phyloP scores from a whole-genome alignment of 2,113 vertebrate genomes.

The Typhlomys cinereus region DNA sequence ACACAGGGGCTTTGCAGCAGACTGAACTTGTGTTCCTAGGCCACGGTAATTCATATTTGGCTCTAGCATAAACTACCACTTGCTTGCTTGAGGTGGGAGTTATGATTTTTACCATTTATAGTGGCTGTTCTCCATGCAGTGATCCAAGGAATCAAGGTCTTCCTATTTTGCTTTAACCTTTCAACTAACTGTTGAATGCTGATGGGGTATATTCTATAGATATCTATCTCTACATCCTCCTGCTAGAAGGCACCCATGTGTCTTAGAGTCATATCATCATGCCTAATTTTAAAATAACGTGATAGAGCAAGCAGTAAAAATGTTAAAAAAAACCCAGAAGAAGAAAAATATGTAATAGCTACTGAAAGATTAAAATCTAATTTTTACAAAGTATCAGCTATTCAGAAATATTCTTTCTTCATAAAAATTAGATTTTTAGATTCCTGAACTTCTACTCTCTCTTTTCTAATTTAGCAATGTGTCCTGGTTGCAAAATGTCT shows the following conservation, averaged over 20 bases:
- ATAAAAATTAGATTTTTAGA: slow-evolving; percentile 23
- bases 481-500: slow-evolving; percentile 26
- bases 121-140: neutral
- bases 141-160: neutral
- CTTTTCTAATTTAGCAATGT: slow-evolving; percentile 4
- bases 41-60: no score
- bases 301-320: neutral
- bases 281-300: slow-evolving; percentile 26
- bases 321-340: neutral
- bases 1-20: no score
- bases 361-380: neutral
- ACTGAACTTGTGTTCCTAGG: no score
- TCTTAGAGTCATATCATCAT: neutral
- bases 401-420: slow-evolving; percentile 18
- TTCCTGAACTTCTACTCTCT: neutral
- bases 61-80: no score
- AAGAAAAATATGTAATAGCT: neutral
- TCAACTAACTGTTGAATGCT: neutral
- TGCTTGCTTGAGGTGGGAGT: no score
- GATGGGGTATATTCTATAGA: neutral
- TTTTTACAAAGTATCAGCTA: slow-evolving; percentile 34
- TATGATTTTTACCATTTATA: no score
- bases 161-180: neutral
- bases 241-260: neutral
- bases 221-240: neutral